Conservation (phyloP, 2,888 invertebrate species). For the Philereme transversata region DNA sequence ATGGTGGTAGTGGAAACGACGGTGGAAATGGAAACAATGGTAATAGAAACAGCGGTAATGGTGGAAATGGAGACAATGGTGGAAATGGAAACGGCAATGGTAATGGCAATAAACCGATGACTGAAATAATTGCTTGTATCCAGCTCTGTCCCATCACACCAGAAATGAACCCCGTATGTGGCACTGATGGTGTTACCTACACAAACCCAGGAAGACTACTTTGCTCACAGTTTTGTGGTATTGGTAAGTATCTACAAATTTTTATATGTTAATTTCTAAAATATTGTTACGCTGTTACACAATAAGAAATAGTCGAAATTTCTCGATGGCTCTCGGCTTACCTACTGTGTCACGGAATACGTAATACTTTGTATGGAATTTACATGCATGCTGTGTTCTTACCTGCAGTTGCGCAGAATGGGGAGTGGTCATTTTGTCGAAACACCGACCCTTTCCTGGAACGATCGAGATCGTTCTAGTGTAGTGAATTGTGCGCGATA, state of each 20-base stretch:
- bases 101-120: constrained; percentile 11
- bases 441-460: too few species aligned
- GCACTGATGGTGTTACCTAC: constrained; percentile 66
- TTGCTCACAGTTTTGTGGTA: constrained; percentile 69
- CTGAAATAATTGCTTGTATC: constrained; percentile 33
- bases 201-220: constrained; percentile 62
- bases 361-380: too few species aligned
- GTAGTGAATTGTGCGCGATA: too few species aligned
- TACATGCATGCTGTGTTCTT: too few species aligned
- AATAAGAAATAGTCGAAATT: too few species aligned
- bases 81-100: constrained; percentile 7
- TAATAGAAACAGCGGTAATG: constrained; percentile 1
- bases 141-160: constrained; percentile 45
- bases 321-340: too few species aligned
- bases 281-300: too few species aligned
- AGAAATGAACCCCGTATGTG: constrained; percentile 77
- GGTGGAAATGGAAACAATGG: constrained; percentile 1
- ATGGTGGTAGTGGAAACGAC: background rate
- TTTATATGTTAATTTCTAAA: too few species aligned
- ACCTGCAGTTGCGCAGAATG: too few species aligned
- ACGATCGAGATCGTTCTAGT: too few species aligned
- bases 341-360: too few species aligned
- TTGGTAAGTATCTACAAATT: constrained; percentile 55
- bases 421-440: too few species aligned
- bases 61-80: background rate